Conservation (phyloP, 1,140 invertebrate species). For the Drosophila nebulosa region DNA sequence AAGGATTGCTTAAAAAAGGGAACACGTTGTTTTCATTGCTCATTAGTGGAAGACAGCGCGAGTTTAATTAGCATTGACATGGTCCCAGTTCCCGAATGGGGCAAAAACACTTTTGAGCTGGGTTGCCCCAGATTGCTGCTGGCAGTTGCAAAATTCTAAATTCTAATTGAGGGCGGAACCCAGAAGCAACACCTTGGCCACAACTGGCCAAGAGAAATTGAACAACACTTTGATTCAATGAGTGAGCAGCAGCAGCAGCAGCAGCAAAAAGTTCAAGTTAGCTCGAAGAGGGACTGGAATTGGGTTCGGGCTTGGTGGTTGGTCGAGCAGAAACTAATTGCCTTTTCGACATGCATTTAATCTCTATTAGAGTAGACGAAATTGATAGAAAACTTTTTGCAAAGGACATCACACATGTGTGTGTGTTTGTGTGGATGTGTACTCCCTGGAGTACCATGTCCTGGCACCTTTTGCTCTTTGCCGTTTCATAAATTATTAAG, state of each 20-base stretch:
- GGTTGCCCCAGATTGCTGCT: constrained; percentile 64
- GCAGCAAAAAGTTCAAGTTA: constrained; percentile 30
- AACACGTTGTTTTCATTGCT: constrained; percentile 80
- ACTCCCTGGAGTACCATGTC: constrained; percentile 23
- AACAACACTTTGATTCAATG: constrained; percentile 76
- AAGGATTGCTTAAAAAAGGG: constrained; percentile 16
- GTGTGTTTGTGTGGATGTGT: constrained; percentile 19
- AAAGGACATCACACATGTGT: constrained; percentile 47
- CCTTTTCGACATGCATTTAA: constrained; percentile 81
- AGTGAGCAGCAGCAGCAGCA: constrained; percentile 19
- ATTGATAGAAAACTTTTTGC: constrained; percentile 65
- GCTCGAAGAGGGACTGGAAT: not conserved
- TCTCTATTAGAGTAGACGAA: constrained; percentile 71
- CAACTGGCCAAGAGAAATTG: constrained; percentile 58
- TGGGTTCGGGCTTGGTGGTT: constrained; percentile 1
- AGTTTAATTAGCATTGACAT: constrained; percentile 78
- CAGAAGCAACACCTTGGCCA: constrained; percentile 50
- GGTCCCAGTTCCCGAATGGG: constrained; percentile 28
- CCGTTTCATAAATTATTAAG: constrained; percentile 74
- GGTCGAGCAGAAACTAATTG: constrained; percentile 72
- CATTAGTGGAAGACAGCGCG: constrained; percentile 78
- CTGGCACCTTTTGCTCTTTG: constrained; percentile 36
- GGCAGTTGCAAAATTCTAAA: constrained; percentile 37
- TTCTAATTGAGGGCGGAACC: constrained; percentile 14
- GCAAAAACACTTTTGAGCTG: constrained; percentile 46